phyloP scores from a whole-genome alignment of 2,888 invertebrate genomes.

The Nephrotoma guestfalica region DNA sequence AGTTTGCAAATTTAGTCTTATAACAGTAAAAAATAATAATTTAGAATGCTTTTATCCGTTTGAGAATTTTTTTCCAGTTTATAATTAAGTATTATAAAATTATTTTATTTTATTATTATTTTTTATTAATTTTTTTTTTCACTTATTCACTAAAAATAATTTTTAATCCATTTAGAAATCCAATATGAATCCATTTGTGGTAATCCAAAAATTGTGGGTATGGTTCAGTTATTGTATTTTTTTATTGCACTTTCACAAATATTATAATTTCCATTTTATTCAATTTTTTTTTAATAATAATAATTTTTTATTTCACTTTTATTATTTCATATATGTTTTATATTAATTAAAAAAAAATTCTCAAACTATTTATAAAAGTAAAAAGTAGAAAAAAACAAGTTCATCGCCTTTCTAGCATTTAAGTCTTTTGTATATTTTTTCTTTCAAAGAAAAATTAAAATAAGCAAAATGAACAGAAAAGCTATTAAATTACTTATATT shows the following conservation, averaged over 20 bases:
- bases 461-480: constrained; percentile 4
- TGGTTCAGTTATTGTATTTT: not conserved
- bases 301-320: not conserved
- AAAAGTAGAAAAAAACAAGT: not conserved
- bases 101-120: not conserved
- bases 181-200: not conserved
- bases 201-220: constrained; percentile 1
- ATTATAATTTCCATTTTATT: not conserved
- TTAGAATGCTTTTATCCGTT: not conserved
- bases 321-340: not conserved
- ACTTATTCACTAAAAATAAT: not conserved
- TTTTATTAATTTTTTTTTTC: not conserved
- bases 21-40: not conserved
- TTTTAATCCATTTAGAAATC: not conserved
- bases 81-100: not conserved
- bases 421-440: constrained; percentile 10
- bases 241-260: not conserved
- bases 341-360: not conserved
- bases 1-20: not conserved
- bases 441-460: not conserved
- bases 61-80: not conserved
- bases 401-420: constrained; percentile 3
- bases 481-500: not conserved
- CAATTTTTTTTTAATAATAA: not conserved
- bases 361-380: not conserved